A percentile compares a stretch with the other conserved stretches of the same genome.
Conservation (phyloP, 2,888 invertebrate species). For the Drosophila siamana region DNA sequence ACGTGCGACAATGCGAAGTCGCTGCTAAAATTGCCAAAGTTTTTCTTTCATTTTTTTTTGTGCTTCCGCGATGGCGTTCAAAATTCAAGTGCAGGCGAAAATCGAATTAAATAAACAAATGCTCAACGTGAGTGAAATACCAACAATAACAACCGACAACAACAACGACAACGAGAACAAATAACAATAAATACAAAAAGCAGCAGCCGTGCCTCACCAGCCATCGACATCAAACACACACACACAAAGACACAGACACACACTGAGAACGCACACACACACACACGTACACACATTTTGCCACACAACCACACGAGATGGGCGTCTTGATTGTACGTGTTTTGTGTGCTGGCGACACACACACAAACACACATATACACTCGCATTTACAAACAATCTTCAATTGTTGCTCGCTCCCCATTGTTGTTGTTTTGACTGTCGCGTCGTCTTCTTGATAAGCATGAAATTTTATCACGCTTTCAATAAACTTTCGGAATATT, state of each 20-base stretch:
- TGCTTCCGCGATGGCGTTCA: conserved; percentile 48
- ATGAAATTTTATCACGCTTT: conserved; percentile 83
- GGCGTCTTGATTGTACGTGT: conserved; percentile 60
- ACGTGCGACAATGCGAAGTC: conserved; percentile 44
- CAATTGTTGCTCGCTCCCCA: conserved; percentile 68
- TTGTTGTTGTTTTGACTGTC: conserved; percentile 42
- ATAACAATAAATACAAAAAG: conserved; percentile 31
- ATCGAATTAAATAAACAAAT: conserved; percentile 86
- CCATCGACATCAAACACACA: conserved; percentile 13
- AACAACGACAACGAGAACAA: conserved; percentile 38
- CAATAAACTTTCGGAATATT: conserved; percentile 78
- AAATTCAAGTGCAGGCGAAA: conserved; percentile 67
- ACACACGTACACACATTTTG: conserved; percentile 9
- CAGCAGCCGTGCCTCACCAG: conserved; percentile 18
- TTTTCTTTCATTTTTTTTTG: conserved; percentile 14
- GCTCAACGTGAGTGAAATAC: conserved; percentile 85
- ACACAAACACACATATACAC: conserved; percentile 22
- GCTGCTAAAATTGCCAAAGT: conserved; percentile 37
- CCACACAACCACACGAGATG: conserved; percentile 37
- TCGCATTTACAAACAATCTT: conserved; percentile 34
- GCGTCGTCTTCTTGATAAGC: conserved; percentile 66
- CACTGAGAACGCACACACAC: too few species aligned
- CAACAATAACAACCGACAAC: conserved; percentile 51
- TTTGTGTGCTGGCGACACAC: conserved; percentile 45
- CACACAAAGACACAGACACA: conserved; percentile 2